Evolutionary conservation across 2,888 invertebrate genomes (phyloP).

Genomic region (Dendrolimus houi): DNA sequence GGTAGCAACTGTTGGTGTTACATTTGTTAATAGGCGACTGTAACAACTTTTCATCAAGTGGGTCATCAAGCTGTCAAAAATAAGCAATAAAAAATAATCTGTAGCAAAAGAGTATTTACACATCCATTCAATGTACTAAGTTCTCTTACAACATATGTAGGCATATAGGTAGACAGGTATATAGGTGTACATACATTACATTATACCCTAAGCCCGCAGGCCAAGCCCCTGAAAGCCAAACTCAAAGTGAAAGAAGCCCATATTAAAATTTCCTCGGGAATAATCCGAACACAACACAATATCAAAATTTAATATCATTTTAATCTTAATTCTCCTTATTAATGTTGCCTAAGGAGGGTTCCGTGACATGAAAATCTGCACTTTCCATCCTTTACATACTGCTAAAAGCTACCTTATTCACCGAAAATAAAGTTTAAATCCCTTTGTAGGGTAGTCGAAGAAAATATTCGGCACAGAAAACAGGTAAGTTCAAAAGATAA

Average conservation of each 20-base stretch:
- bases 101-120: too few species aligned
- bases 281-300: constrained; percentile 74
- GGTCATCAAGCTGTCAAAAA: too few species aligned
- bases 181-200: neutral
- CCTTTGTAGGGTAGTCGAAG: constrained; percentile 3
- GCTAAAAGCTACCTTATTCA: constrained; percentile 16
- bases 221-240: constrained; percentile 5
- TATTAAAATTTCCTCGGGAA: constrained; percentile 65
- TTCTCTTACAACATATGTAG: too few species aligned
- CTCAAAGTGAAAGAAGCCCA: constrained; percentile 45
- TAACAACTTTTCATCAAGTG: too few species aligned
- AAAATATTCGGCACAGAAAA: constrained; percentile 29
- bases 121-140: too few species aligned
- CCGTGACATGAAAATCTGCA: constrained; percentile 33
- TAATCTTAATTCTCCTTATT: constrained; percentile 75
- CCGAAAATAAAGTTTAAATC: constrained; percentile 9
- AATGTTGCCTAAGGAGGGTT: constrained; percentile 64
- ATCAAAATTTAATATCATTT: constrained; percentile 76
- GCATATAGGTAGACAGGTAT: neutral
- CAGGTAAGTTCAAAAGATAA: constrained; percentile 72
- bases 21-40: too few species aligned
- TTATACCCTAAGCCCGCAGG: neutral
- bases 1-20: too few species aligned
- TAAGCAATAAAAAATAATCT: too few species aligned
- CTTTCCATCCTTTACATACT: constrained; percentile 11